Conservation (phyloP, 2,888 invertebrate genomes). For the Limenitis camilla region DNA sequence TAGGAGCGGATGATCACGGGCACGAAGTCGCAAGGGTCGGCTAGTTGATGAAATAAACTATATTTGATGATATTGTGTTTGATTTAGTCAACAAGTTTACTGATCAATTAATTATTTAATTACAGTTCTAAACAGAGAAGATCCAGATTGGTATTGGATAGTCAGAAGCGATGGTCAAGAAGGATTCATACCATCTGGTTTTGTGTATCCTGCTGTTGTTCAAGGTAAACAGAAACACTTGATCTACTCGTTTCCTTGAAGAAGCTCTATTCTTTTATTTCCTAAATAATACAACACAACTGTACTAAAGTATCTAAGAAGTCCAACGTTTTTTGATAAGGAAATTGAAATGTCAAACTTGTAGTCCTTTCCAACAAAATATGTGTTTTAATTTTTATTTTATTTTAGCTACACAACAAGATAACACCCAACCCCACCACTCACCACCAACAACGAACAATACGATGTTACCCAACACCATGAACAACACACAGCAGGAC, state of each 20-base stretch:
- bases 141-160: slow-evolving; percentile 98
- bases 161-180: slow-evolving; percentile 93
- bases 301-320: too few species aligned
- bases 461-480: slow-evolving; percentile 35
- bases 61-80: not conserved
- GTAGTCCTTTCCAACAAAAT: not conserved
- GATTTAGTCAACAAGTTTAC: not conserved
- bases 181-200: slow-evolving; percentile 95
- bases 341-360: not conserved
- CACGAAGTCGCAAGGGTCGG: too few species aligned
- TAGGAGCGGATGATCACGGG: too few species aligned
- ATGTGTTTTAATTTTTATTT: not conserved
- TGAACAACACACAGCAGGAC: slow-evolving; percentile 42
- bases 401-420: slow-evolving; percentile 50
- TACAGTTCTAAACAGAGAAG: slow-evolving; percentile 91
- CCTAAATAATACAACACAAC: too few species aligned
- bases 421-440: slow-evolving; percentile 42
- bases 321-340: not conserved
- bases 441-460: slow-evolving; percentile 42
- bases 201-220: slow-evolving; percentile 90
- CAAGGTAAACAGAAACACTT: slow-evolving; percentile 70
- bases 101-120: slow-evolving; percentile 20
- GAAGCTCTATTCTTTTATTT: too few species aligned
- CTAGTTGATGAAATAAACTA: too few species aligned
- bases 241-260: too few species aligned